Conservation (phyloP, 2,113 vertebrate genomes). For the Ibidorhyncha struthersii region DNA sequence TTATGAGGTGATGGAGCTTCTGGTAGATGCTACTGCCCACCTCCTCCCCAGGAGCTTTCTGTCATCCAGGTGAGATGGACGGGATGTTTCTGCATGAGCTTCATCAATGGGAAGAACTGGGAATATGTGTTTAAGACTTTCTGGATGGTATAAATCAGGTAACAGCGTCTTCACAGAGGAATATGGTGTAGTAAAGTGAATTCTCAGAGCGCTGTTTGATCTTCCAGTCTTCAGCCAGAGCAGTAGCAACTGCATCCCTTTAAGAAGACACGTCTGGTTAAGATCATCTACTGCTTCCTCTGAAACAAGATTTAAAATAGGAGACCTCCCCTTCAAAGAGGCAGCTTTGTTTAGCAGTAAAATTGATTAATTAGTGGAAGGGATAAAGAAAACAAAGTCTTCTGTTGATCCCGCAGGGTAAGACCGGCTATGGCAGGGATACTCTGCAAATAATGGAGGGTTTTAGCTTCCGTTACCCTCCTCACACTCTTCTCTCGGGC, state of each 20-base stretch:
- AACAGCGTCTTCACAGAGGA: not conserved
- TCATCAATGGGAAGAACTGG: not conserved
- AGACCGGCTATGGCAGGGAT: not conserved
- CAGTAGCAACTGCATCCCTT: conserved; percentile 30
- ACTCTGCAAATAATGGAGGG: fast-evolving
- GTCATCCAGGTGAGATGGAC: not conserved
- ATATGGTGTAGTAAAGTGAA: not conserved
- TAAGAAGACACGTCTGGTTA: not conserved
- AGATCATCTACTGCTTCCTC: not conserved
- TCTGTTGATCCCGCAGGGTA: not conserved
- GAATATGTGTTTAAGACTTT: not conserved
- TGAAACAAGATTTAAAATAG: conserved; percentile 5
- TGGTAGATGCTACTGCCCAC: not conserved
- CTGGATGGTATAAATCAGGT: not conserved
- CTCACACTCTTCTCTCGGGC: fast-evolving
- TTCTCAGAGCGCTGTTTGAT: not conserved
- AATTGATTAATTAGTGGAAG: conserved; percentile 36
- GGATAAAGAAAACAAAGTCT: conserved; percentile 16
- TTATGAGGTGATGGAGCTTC: not conserved
- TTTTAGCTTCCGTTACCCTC: not conserved
- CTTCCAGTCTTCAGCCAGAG: not conserved
- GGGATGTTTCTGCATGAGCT: not conserved
- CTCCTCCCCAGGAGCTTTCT: not conserved
- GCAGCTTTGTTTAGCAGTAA: conserved; percentile 30
- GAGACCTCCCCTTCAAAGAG: conserved; percentile 6